These are phyloP conservation scores for Bilobella aurantiaca DNA, from an alignment of 1,140 invertebrate genomes.

Conservation along the genomic window DNA sequence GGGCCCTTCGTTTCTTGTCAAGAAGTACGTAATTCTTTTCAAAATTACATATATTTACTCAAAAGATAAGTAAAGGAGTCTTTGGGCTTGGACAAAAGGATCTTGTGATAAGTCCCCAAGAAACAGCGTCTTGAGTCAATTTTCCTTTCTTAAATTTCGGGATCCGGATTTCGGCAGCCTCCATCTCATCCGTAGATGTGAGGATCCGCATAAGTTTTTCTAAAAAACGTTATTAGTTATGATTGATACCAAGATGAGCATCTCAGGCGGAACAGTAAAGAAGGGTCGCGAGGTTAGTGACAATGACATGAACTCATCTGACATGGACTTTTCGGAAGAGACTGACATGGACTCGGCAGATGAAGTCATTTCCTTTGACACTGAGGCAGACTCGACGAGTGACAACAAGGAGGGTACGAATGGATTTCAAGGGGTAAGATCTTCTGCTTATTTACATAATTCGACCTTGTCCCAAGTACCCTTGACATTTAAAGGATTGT, in stretches of 20 bases:
- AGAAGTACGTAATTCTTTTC: neutral
- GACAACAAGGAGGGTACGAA: neutral
- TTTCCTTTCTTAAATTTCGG: too few relatives aligned
- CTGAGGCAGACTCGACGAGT: neutral
- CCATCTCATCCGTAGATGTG: too few relatives aligned
- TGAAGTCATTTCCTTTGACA: neutral
- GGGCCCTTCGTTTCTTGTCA: neutral
- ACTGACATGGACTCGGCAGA: neutral
- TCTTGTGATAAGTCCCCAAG: too few relatives aligned
- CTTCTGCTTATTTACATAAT: too few relatives aligned
- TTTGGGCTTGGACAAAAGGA: too few relatives aligned
- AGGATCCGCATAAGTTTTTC: neutral
- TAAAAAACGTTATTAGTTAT: neutral
- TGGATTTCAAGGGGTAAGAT: neutral
- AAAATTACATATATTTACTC: neutral
- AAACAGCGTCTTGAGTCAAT: too few relatives aligned
- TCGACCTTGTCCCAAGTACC: too few relatives aligned
- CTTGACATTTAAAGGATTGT: too few relatives aligned
- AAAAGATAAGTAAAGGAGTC: too few relatives aligned
- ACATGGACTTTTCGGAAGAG: constrained; percentile 1
- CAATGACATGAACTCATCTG: neutral
- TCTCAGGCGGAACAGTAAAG: neutral
- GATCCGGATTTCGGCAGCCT: too few relatives aligned
- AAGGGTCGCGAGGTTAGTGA: neutral
- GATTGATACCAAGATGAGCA: neutral